phyloP scores from a whole-genome alignment of 2,113 vertebrate species.

The Nycticebus coucang region DNA sequence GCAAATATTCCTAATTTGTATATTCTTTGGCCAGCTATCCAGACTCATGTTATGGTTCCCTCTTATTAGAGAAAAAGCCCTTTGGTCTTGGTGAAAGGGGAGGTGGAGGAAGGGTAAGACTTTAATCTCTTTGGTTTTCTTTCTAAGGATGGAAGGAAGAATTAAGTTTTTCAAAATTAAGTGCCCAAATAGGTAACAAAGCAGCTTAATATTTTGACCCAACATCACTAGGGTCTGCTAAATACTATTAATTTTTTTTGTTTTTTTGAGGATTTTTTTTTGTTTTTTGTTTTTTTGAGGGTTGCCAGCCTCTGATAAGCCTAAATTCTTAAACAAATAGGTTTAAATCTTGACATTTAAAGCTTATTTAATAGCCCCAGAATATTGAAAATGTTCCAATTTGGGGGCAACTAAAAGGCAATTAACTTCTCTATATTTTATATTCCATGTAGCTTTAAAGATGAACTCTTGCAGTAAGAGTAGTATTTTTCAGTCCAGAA shows the following conservation, averaged over 20 bases:
- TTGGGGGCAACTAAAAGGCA: constrained; percentile 2
- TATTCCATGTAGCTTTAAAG: neutral
- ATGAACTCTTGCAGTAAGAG: neutral
- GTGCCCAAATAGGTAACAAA: neutral
- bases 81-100: neutral
- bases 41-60: neutral
- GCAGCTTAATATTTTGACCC: neutral
- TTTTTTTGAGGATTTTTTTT: no score
- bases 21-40: neutral
- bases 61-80: neutral
- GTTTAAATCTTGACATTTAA: no score
- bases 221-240: neutral
- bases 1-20: neutral
- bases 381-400: neutral
- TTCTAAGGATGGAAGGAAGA: neutral
- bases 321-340: neutral
- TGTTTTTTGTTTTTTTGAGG: no score
- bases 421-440: neutral
- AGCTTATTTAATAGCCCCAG: neutral
- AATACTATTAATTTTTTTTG: neutral
- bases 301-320: no score
- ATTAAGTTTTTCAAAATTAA: neutral
- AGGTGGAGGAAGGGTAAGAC: rapidly evolving
- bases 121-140: neutral
- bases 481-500: neutral